Base-by-base conservation (phyloP, 2,113 vertebrate genomes). In the Oncorhynchus mykiss region DNA sequence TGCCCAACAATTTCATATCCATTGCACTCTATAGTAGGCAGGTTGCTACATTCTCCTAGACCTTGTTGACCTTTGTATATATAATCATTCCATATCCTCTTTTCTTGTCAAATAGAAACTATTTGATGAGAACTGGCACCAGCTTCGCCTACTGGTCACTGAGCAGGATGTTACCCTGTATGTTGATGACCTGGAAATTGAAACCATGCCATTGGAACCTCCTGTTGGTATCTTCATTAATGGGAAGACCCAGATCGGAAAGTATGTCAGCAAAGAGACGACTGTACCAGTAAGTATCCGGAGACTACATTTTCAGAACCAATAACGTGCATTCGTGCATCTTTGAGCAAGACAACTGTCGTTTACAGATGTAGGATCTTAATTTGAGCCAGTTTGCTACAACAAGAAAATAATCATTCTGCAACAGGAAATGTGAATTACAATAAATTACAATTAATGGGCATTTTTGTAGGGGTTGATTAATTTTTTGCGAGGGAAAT, bases 41-140 rank as follows among this genome's bases (percentile, higher is more conserved):
- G 24, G 18, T 22, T n/a, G 59, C 22, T 7, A 62, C 1, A 22
- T 62, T 11, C 9, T 45, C 39, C 39, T 45, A 12, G 39, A 45
- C 39, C 2, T 3, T 45, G 39, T 45, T 45, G 39, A 45, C 39
- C 39, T 45, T 45, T 45, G 39, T 45, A 45, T 45, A 45, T 11
- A 45, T 45, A 45, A 45, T 45, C 39, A 11, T 45, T 45, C 39
- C 9, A 3, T 11, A 11, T 45, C 39, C 39, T 82, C 75, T 60
- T 82, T 69, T 69, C 70, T 5, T 83, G 20, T 64, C 20, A 65
- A 76, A 71, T 70, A 96, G 91, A 92, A 77, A 31, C 85, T 99
- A 59, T 99, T 98, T 94, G 97, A 99, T 92, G 96, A 96, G 92
- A 90, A 82, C 71, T 99, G 97, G 97, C 97, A 99, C 91, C 97